These are phyloP conservation scores for Trachelus tabidus DNA, from an alignment of 2,888 invertebrate genomes.

Conservation along the genomic window DNA sequence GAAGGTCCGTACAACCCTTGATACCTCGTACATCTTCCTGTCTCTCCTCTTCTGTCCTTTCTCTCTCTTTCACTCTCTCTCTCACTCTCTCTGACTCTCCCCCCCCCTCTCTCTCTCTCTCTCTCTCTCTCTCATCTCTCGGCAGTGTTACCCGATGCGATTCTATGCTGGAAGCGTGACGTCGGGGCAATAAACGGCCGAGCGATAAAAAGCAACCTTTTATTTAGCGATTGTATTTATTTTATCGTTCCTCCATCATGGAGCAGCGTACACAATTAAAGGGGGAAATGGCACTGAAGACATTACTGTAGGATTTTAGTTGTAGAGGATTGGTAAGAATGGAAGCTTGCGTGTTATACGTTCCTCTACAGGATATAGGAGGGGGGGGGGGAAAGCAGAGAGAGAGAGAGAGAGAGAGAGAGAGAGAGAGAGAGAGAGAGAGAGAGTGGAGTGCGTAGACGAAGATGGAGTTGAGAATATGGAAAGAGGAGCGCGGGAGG, in stretches of 20 bases:
- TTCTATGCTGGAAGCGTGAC: conserved; percentile 26
- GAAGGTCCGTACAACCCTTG: neutral
- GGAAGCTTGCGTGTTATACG: neutral
- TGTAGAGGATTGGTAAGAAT: neutral
- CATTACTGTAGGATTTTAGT: neutral
- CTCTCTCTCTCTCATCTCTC: conserved; percentile 1
- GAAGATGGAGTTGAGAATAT: neutral
- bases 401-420: neutral
- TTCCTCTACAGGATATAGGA: neutral
- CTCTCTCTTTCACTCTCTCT: neutral
- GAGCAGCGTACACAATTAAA: conserved; percentile 9
- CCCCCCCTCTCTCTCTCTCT: conserved; percentile 1
- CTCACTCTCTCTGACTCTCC: neutral
- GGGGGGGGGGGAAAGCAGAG: no score
- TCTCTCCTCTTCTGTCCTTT: neutral
- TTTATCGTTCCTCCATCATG: conserved; percentile 28
- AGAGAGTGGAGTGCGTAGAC: neutral
- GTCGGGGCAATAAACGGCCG: conserved; percentile 32
- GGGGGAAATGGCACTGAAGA: neutral
- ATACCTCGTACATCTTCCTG: neutral
- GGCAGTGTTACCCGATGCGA: conserved; percentile 14
- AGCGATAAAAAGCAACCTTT: conserved; percentile 37
- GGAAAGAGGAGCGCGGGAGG: neutral
- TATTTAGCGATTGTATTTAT: conserved; percentile 37
- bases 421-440: neutral